Conservation (phyloP, 92 coral and sea anemone genomes). For the Umimayanthus chanpuru region DNA sequence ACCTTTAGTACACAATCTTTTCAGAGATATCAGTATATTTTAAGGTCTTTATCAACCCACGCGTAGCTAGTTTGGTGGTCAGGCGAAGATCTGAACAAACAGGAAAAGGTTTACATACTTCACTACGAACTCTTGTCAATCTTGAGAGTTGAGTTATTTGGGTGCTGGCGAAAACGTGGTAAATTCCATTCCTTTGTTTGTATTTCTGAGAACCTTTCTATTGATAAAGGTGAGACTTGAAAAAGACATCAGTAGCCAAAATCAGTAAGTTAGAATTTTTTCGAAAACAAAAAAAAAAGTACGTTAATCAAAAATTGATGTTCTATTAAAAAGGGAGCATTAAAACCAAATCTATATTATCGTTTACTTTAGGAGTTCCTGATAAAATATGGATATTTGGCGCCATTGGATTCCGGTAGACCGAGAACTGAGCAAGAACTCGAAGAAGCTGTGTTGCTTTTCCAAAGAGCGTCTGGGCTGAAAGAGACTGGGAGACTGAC, state of each 20-base stretch:
- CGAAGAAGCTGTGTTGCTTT: constrained; percentile 56
- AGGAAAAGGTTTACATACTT: too few relatives aligned
- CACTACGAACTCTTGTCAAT: too few relatives aligned
- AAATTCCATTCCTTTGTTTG: too few relatives aligned
- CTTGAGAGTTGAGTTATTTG: too few relatives aligned
- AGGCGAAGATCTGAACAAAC: too few relatives aligned
- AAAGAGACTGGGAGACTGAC: constrained; percentile 56
- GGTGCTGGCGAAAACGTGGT: too few relatives aligned
- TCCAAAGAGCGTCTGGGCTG: constrained; percentile 64
- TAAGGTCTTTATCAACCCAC: not conserved
- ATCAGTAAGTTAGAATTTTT: not conserved
- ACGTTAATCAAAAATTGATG: too few relatives aligned
- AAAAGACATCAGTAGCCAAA: too few relatives aligned
- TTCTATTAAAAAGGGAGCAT: too few relatives aligned
- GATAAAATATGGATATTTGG: constrained; percentile 57
- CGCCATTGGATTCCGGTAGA: constrained; percentile 47
- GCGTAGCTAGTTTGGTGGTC: not conserved
- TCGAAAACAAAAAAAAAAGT: too few relatives aligned
- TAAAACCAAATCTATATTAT: too few relatives aligned
- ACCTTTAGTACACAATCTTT: not conserved
- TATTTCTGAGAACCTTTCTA: not conserved
- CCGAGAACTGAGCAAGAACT: constrained; percentile 45
- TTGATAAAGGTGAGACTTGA: too few relatives aligned
- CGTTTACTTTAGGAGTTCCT: constrained; percentile 54
- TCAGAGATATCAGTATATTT: not conserved